Evolutionary conservation across 1,140 invertebrate species (phyloP), one percentile per base, ranked within the genome.

Genomic region (Zaprionus nigranus): DNA sequence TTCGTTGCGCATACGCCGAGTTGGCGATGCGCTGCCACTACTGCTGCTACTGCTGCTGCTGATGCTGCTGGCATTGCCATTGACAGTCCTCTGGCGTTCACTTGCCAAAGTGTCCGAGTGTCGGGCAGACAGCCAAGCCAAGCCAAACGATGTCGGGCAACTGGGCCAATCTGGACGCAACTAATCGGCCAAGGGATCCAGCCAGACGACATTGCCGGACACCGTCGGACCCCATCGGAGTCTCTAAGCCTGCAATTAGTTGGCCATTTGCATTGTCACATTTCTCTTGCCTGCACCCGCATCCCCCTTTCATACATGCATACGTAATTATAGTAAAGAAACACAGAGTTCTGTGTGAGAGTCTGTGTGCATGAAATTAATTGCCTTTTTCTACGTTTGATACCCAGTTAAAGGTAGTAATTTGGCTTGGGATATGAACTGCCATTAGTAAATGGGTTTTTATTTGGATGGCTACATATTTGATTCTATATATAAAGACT

Each of bases 351-450:
- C 15, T 70, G 53, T 72, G 53, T 56, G 53, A 30, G 26, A 69
- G 56, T 76, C 62, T 68, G 64, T 54, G 56, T 79, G 62, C 63
- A 54, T 81, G 68, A 75, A 81, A 85, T 87, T 73, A 86, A 86
- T 68, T 77, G 82, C 83, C 70, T 71, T 82, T 87, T 87, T 87
- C 82, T 74, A 49, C 43, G 51, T 22, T 40, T 34, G 24, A 66
- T 66, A 58, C 63, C 24, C 60, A 59, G 61, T 51, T 60, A 9
- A 24, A n/a, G 56, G 34, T 22, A 46, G 9, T 5, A 3, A 4
- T 40, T 5, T 26, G 38, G 1, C 17, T 11, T 30, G 2, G 22
- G 15, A 53, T 56, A 20, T 56, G 6, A n/a, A 34, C 7, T 34
- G 13, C 11, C 15, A 6, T 40, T n/a, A 40, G 2, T 9, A 17